Evolutionary conservation across 1,140 invertebrate genomes (phyloP), one percentile per base, ranked within the genome.

Genomic region (Diorhabda carinulata): DNA sequence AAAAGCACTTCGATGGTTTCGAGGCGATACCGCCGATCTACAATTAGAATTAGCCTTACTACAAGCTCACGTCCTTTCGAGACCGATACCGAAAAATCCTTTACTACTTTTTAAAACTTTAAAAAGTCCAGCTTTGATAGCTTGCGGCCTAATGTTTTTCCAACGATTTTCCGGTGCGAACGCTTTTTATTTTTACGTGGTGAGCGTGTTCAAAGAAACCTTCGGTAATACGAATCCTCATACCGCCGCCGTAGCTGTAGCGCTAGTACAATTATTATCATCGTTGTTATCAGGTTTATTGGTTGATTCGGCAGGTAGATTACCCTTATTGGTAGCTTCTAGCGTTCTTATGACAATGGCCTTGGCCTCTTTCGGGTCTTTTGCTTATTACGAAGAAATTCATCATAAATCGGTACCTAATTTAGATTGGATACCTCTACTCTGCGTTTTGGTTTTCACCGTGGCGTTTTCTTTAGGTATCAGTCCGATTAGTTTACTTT

Each of bases 391-490:
- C 78, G 83, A 89, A 82, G 83, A 85, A 59, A 81, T 83, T 0
- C 83, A 86, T 74, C 68, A 69, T 70, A 81, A 76, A 78, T 84
- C 72, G 78, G 86, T 72, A 81, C 77, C 83, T 76, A 78, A 79
- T 80, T 61, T 81, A 72, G 70, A 93, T 78, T 93, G 91, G 91
- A 91, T 93, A 71, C 91, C 91, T 6, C 78, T 93, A 52, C 83
- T 91, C n/a, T 93, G 91, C 81, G 91, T 92, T 6, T 81, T 93
- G 60, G 88, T 92, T 57, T 92, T 93, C 78, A 92, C 91, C 2
- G 88, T 92, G 3, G 91, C 92, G 25, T 94, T 95, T 81, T 91
- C 92, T 2, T 83, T 96, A 69, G 94, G 94, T 43, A 94, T 95
- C 77, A 93, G 92, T 79, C 94, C 94, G 57, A 94, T 96, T 79